Base-by-base conservation (phyloP, 1,140 invertebrate species). In the Formica selysi region DNA sequence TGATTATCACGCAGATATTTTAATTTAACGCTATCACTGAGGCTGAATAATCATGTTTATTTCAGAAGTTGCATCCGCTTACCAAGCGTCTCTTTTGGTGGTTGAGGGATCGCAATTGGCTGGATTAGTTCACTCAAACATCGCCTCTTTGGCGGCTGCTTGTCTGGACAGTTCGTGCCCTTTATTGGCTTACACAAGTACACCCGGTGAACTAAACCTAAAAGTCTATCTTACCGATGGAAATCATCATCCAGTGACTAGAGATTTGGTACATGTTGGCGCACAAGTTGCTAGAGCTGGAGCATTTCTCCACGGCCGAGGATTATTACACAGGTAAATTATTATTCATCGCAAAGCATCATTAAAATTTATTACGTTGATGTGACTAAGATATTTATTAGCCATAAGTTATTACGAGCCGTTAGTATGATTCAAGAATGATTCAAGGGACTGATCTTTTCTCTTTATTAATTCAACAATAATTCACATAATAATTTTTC, bases 231-330 rank as follows among this genome's bases (percentile, higher is more conserved):
- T 95, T 93, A 93, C 96, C 95, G 93, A 96, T 90, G 95, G 95
- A 78, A 96, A 93, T 96, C 95, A 96, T 83, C 96, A 97, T 78
- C 95, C 97, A 7, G 96, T 96, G 19, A 97, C 98, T 0, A 97
- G 98, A 90, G 98, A 99, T 91, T 95, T 99, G 70, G 98, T 99
- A 0, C 97, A 98, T 91, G 97, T 99, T 94, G 98, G 97, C 29
- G 97, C 98, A 51, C 98, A 99, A 94, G 97, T 98, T 61, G 97
- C 98, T 41, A 96, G 97, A 89, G 99, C 98, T 0, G 95, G 99
- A 73, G 97, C 98, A 86, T 99, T 98, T 94, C 96, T 99, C 78
- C 99, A 99, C 92, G 97, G 98, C 19, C 97, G 98, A 90, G 96
- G 97, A 79, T 96, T 99, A 32, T 96, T 99, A 36, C 98, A 99